Conservation (phyloP, 2,888 invertebrate species). For the Catocala nupta region DNA sequence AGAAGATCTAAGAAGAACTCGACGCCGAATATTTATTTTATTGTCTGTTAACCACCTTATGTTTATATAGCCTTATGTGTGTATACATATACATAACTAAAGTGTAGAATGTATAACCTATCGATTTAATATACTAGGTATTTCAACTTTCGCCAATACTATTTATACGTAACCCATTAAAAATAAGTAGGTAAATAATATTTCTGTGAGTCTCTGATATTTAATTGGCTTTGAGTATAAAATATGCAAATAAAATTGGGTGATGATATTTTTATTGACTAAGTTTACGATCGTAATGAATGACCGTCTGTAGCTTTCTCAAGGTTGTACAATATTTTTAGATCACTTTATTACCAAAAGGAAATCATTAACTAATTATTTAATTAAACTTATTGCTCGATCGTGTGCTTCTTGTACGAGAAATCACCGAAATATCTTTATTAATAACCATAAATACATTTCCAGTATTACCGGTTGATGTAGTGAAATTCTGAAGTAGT, state of each 20-base stretch:
- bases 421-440: neutral
- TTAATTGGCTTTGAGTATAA: slow-evolving; percentile 26
- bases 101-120: too few species aligned
- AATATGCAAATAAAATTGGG: slow-evolving; percentile 22
- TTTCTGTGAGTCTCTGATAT: slow-evolving; percentile 13
- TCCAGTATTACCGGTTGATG: neutral
- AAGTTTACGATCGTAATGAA: slow-evolving; percentile 12
- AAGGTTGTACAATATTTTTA: slow-evolving; percentile 4
- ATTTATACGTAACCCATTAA: slow-evolving; percentile 11
- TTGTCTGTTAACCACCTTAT: too few species aligned
- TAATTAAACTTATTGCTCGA: too few species aligned
- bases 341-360: neutral
- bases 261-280: slow-evolving; percentile 33
- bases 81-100: too few species aligned
- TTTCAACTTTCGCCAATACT: too few species aligned
- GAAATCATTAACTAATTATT: too few species aligned
- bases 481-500: neutral
- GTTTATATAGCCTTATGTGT: too few species aligned
- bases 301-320: neutral
- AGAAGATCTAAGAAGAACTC: too few species aligned
- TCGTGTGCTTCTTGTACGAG: too few species aligned
- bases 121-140: too few species aligned
- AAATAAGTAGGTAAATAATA: slow-evolving; percentile 17
- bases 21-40: too few species aligned
- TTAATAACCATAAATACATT: neutral